Conservation (phyloP, 2,113 vertebrate species). For the Gorsachius goisagi region DNA sequence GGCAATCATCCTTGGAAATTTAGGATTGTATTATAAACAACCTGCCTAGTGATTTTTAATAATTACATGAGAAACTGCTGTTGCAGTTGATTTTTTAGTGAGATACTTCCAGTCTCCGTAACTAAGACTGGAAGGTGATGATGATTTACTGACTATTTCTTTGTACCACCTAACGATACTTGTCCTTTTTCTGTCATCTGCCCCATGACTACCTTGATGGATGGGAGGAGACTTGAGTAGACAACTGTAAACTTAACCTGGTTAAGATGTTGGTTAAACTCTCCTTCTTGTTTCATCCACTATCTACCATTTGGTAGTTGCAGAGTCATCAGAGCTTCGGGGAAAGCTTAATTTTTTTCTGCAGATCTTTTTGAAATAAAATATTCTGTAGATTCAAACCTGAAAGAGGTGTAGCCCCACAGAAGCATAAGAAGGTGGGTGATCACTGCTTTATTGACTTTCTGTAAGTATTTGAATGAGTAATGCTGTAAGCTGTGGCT, state of each 20-base stretch:
- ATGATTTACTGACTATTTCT: background rate
- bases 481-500: background rate
- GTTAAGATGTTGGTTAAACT: background rate
- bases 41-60: background rate
- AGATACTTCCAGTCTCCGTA: background rate
- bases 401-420: background rate
- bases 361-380: background rate
- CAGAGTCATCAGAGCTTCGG: background rate
- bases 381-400: background rate
- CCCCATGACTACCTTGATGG: background rate
- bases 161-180: background rate
- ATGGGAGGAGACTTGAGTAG: background rate
- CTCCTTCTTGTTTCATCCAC: background rate
- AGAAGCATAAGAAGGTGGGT: background rate
- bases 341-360: background rate
- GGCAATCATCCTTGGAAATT: background rate
- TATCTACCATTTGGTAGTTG: rapidly evolving
- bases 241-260: background rate
- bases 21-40: background rate
- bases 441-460: background rate
- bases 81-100: background rate
- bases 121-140: background rate
- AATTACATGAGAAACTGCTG: background rate
- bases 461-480: background rate
- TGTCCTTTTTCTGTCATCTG: background rate